Percentiles rank a stretch among this genome's conserved stretches.
Conservation (phyloP, 2,888 invertebrate genomes). For the Flexamia atlantica region DNA sequence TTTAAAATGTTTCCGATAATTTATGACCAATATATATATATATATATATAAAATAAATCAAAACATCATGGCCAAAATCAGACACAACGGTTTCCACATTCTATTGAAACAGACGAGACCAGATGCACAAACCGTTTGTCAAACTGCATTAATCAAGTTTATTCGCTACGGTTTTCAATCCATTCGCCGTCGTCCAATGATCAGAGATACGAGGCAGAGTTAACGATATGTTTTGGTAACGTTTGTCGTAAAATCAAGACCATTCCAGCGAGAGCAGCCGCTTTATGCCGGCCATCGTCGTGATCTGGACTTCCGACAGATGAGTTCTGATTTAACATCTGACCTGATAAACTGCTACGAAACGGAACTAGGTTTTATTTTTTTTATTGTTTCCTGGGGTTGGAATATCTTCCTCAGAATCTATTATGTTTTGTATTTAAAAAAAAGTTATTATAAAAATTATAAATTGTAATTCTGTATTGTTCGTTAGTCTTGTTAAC, state of each 20-base stretch:
- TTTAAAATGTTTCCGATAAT: too few relatives aligned
- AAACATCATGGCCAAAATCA: too few relatives aligned
- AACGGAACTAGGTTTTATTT: too few relatives aligned
- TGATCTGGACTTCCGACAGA: not conserved
- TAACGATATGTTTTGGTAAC: conserved; percentile 53
- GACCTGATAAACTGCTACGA: not conserved
- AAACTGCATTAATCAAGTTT: conserved; percentile 45
- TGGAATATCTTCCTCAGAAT: too few relatives aligned
- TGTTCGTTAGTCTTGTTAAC: too few relatives aligned
- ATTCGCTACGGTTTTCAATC: conserved; percentile 49
- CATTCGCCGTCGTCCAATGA: conserved; percentile 29
- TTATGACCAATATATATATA: too few relatives aligned
- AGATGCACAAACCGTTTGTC: not conserved
- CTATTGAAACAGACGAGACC: not conserved
- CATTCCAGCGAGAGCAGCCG: conserved; percentile 28
- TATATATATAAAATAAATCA: too few relatives aligned
- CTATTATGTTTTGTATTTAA: too few relatives aligned
- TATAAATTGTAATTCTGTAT: too few relatives aligned
- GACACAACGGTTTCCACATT: not conserved
- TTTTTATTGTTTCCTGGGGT: too few relatives aligned
- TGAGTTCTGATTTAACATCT: not conserved
- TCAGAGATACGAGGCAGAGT: conserved; percentile 35
- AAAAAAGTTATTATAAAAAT: too few relatives aligned
- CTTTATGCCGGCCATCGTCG: not conserved
- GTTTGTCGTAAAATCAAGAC: conserved; percentile 40